Percentiles rank a stretch among this genome's conserved stretches.
phyloP scores from a whole-genome alignment of 2,113 vertebrate genomes.

The Xenus cinereus region DNA sequence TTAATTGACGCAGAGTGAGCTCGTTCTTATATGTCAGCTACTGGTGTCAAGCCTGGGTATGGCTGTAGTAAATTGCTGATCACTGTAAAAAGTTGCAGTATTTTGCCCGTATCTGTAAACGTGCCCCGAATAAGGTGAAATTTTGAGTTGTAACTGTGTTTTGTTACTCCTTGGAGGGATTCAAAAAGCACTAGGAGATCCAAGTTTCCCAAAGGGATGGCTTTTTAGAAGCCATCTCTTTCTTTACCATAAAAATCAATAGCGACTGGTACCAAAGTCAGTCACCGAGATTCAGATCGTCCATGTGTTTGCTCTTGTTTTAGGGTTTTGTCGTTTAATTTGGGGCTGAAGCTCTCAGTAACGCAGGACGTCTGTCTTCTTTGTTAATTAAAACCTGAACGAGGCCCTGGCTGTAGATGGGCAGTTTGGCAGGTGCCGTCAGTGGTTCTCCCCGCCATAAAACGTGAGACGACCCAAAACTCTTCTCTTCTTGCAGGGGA shows the following conservation, averaged over 20 bases:
- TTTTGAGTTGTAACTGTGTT: not conserved
- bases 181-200: not conserved
- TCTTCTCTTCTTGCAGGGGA: constrained; percentile 80
- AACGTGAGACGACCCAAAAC: fast-evolving
- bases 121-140: not conserved
- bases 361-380: fast-evolving
- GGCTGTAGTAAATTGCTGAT: not conserved
- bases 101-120: not conserved
- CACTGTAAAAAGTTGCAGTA: not conserved
- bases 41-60: not conserved
- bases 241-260: not conserved
- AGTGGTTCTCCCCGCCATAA: not conserved
- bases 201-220: not conserved
- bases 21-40: not conserved
- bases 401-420: not conserved
- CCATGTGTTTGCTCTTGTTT: not conserved
- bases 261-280: not conserved
- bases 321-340: not conserved
- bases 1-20: not conserved
- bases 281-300: not conserved
- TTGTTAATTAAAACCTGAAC: not conserved
- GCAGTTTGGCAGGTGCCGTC: not conserved
- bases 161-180: not conserved
- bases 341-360: not conserved
- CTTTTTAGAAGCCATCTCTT: not conserved